phyloP scores from a whole-genome alignment of 2,113 vertebrate species.

The Hydropotes inermis region DNA sequence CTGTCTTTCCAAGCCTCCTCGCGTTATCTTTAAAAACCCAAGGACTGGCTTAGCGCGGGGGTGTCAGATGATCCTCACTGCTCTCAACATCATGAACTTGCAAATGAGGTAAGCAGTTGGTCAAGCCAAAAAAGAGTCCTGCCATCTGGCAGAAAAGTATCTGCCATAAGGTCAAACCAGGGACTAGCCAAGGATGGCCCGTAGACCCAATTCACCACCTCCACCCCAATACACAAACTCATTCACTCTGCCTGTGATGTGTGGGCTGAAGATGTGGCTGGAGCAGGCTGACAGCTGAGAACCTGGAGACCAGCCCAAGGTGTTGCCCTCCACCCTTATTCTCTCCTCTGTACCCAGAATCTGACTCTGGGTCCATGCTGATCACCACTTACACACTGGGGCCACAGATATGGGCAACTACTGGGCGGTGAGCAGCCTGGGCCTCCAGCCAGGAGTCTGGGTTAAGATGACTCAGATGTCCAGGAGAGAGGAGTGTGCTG shows the following conservation, averaged over 20 bases:
- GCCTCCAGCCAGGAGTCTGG: not conserved
- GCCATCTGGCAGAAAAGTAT: not conserved
- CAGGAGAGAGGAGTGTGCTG: not conserved
- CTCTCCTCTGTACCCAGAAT: not conserved
- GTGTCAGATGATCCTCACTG: conserved; percentile 49
- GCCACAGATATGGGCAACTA: not conserved
- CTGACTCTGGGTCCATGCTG: not conserved
- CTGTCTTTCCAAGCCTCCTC: conserved; percentile 27
- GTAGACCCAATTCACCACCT: not conserved
- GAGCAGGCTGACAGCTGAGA: not conserved
- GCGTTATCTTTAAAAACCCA: conserved; percentile 53
- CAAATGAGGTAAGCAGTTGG: conserved; percentile 45
- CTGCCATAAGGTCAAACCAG: not conserved
- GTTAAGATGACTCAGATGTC: not conserved
- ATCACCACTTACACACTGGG: not conserved
- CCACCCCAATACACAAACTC: not conserved
- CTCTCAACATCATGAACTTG: conserved; percentile 60
- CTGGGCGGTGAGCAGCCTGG: not conserved
- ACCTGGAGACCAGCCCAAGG: not conserved
- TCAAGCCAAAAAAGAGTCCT: conserved; percentile 45
- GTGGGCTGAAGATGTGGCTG: not conserved
- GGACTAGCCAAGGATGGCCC: not conserved
- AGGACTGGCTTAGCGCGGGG: conserved; percentile 42
- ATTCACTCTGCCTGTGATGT: not conserved
- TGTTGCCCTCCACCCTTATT: not conserved